phyloP scores from a whole-genome alignment of 2,797 vertebrate genomes.

The Dryobates pubescens region DNA sequence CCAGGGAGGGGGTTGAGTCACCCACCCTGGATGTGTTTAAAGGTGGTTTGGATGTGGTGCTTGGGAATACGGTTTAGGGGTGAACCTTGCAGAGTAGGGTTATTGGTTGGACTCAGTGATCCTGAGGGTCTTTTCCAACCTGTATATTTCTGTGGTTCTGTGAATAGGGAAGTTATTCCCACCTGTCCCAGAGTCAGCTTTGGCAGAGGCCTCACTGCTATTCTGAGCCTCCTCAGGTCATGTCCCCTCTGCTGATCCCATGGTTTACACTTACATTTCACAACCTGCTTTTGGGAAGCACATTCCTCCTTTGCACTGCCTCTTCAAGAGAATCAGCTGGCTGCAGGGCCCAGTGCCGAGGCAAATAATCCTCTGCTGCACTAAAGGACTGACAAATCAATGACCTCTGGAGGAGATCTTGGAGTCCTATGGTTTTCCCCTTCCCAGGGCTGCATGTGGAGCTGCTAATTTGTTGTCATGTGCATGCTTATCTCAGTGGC shows the following conservation, averaged over 20 bases:
- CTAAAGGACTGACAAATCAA: not conserved
- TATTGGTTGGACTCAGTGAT: no score
- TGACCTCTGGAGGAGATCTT: not conserved
- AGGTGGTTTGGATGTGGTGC: no score
- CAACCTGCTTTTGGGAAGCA: not conserved
- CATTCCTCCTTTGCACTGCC: not conserved
- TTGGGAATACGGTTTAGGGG: no score
- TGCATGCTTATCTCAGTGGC: not conserved
- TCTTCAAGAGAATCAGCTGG: not conserved
- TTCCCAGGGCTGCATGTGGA: not conserved
- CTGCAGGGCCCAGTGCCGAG: not conserved
- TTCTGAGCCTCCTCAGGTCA: not conserved
- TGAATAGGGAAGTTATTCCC: not conserved
- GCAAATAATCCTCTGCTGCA: not conserved
- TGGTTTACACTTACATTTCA: not conserved
- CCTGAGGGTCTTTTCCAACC: no score
- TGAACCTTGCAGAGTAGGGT: no score
- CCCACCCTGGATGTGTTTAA: no score
- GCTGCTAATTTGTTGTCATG: constrained; percentile 13
- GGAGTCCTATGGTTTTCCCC: not conserved
- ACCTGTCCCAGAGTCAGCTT: not conserved
- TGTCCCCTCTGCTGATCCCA: not conserved
- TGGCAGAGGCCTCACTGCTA: not conserved
- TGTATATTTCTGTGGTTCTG: not conserved
- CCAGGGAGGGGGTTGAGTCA: no score